Base-by-base conservation (phyloP, 2,888 invertebrate species). In the Drosophila kanekoi region DNA sequence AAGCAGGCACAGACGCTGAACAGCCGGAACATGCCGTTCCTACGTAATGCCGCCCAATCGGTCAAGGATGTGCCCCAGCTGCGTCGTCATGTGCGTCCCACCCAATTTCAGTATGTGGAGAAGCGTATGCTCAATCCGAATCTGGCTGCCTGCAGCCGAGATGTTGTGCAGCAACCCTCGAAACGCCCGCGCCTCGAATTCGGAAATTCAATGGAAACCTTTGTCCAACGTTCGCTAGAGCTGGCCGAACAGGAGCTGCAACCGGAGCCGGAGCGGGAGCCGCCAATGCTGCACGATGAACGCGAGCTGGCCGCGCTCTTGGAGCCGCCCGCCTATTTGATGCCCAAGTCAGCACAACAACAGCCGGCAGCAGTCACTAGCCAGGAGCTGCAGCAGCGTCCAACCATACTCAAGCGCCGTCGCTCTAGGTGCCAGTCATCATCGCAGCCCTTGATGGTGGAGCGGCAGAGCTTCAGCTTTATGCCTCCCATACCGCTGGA, bases 1-100 rank as follows among this genome's bases (percentile, higher is more conserved):
- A n/a, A 37, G 9, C 35, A 44, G n/a, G 14, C 13, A 4, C 20
- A n/a, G 2, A 35, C 84, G n/a, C 48, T 90, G 3, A 83, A 78
- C 28, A 73, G 44, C 8, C 84, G 72, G 5, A 92, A 92, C 59
- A 90, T 90, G 13, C 91, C 92, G 0, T 92, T 92, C 33, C 54
- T 92, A 9, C 75, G 92, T 8, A 88, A 77, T 32, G 89, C 90
- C 0, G 87, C 90, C 33, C 73, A 79, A 1, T 10, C 52, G 0
- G 4, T 10, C 0, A n/a, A 13, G 5, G 44, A 56, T 14, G 1
- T 23, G 16, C 64, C 62, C 0, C 60, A 35, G 11, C 73, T 72
- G 3, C 78, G 76, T 0, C 78, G 63, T 0, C 51, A 85, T 11
- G 89, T 90, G 4, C 89, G 88, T 70, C 91, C 92, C 0, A 86